Conservation (phyloP, 2,797 vertebrate genomes). For the Coracias cyanogaster region DNA sequence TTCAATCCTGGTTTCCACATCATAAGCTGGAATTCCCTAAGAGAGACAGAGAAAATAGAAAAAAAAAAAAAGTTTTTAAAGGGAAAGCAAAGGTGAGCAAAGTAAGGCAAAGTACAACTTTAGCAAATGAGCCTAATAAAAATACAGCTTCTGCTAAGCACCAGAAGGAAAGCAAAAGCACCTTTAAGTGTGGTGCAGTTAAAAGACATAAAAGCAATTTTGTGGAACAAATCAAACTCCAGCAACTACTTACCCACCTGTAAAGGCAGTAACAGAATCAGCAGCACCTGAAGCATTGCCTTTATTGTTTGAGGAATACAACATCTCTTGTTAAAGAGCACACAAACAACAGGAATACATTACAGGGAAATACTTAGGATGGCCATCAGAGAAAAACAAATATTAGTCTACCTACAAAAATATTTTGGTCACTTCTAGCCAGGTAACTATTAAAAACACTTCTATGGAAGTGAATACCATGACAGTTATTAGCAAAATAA, state of each 20-base stretch:
- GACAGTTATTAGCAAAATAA: neutral
- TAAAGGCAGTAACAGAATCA: constrained; percentile 11
- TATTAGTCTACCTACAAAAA: neutral
- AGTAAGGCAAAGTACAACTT: neutral
- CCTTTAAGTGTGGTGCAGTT: constrained; percentile 13
- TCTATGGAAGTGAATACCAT: neutral
- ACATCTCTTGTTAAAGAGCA: neutral
- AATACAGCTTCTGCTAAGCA: constrained; percentile 22
- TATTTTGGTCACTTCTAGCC: neutral
- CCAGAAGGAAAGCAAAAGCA: constrained; percentile 27
- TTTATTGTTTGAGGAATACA: constrained; percentile 26
- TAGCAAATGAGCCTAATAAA: neutral
- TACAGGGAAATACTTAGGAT: neutral
- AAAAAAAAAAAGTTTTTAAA: neutral
- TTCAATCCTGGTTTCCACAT: neutral
- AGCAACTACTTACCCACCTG: constrained; percentile 19
- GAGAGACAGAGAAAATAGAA: neutral
- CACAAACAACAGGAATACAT: neutral
- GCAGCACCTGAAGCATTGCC: constrained; percentile 31
- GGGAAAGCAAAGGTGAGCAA: neutral
- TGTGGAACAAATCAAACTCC: constrained; percentile 49
- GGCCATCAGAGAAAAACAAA: neutral
- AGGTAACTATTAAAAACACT: neutral
- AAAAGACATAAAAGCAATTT: constrained; percentile 48
- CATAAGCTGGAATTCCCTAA: neutral